Base-by-base conservation (phyloP, 2,797 vertebrate species). In the Semotilus atromaculatus region DNA sequence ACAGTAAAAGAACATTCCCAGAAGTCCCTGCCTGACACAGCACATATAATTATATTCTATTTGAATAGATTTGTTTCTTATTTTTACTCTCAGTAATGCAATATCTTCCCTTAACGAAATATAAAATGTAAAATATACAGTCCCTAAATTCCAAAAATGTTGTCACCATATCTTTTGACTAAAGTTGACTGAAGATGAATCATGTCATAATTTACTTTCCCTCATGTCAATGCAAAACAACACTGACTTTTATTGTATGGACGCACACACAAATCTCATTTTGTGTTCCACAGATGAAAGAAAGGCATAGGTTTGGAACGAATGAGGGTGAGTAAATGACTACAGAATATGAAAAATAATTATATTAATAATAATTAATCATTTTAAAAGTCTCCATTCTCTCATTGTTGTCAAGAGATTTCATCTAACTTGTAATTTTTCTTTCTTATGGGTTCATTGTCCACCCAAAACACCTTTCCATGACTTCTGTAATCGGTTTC, bases 401-500 rank as follows among this genome's bases (percentile, higher is more conserved):
- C 11, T 77, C 21, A 38, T n/a, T 77, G 21, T 43, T 77, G 14
- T 62, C 34, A 58, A 23, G 48, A 64, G 3, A 31, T 72, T 48
- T 48, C 1, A 48, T 51, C 36, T 36, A 2, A 29, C 19, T 26
- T 67, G n/a, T 55, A 23, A 7, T 40, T 43, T n/a, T 58, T 66
- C 43, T 84, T 60, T 68, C 62, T n/a, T 58, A 19, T 19, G 36
- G 7, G 11, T 45, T 40, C 13, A 60, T 84, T 79, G 53, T 82
- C 85, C 29, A 21, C 31, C 14, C n/a, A 82, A 62, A 87, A 83
- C 34, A 64, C 21, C 81, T 62, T 84, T 80, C 36, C 80, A 83
- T 74, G n/a, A 53, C 66, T 78, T 77, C 67, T 83, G 80, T 51
- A 72, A 72, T 55, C 62, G 77, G 60, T 90, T 89, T 86, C 76